These are phyloP conservation scores for Paratrypauchen microcephalus DNA, from an alignment of 2,797 vertebrate species.

Conservation along the genomic window DNA sequence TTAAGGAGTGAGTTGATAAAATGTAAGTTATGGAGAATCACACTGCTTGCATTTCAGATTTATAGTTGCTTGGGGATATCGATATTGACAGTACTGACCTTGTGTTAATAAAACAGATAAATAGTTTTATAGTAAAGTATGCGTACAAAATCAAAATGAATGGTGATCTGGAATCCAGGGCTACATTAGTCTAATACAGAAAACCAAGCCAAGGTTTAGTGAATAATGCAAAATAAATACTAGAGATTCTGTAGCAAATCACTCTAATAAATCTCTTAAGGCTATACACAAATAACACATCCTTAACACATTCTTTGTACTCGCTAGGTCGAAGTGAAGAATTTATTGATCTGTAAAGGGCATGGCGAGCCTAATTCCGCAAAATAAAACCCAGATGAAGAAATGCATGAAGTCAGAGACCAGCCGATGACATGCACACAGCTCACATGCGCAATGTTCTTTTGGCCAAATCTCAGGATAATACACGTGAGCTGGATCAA, in stretches of 20 bases:
- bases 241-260: background rate
- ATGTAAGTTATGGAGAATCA: too few species aligned
- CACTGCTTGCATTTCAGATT: too few species aligned
- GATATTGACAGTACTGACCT: too few species aligned
- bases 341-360: background rate
- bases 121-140: too few species aligned
- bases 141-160: too few species aligned
- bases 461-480: constrained; percentile 31
- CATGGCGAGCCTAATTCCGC: background rate
- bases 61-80: too few species aligned
- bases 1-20: too few species aligned
- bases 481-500: constrained; percentile 28
- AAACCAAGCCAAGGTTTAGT: background rate
- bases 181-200: too few species aligned
- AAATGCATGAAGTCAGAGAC: constrained; percentile 43
- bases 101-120: too few species aligned
- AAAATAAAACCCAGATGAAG: constrained; percentile 4
- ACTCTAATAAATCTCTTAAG: background rate
- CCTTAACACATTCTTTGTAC: background rate
- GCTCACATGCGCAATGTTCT: constrained; percentile 33
- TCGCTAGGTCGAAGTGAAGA: background rate
- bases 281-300: background rate
- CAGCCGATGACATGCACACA: constrained; percentile 37
- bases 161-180: too few species aligned
- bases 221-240: too few species aligned